These are phyloP conservation scores for Eupithecia dodoneata DNA, from an alignment of 2,888 invertebrate genomes.

Conservation along the genomic window DNA sequence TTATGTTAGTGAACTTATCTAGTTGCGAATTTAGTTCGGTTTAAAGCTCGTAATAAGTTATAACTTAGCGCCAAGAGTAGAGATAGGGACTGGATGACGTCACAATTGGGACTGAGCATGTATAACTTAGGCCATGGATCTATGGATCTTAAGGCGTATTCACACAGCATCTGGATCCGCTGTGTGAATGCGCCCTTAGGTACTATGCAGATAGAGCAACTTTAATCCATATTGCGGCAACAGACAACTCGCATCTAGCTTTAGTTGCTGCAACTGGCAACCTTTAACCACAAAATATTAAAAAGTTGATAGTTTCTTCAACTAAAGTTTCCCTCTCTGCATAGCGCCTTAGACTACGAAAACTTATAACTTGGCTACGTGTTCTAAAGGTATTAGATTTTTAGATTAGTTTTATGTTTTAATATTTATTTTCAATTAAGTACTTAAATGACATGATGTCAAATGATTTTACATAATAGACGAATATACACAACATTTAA, in stretches of 20 bases:
- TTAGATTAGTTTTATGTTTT: neutral
- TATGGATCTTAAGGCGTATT: neutral
- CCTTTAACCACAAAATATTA: too few relatives aligned
- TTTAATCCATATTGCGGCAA: too few relatives aligned
- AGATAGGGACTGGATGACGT: neutral
- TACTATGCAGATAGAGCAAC: too few relatives aligned
- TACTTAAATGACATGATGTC: neutral
- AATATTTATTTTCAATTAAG: neutral
- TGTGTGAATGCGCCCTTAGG: too few relatives aligned
- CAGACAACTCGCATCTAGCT: too few relatives aligned
- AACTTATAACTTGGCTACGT: neutral
- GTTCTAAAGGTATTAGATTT: neutral
- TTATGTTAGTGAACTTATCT: slow-evolving; percentile 44
- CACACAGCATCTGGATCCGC: too few relatives aligned
- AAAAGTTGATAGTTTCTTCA: too few relatives aligned
- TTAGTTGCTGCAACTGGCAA: too few relatives aligned
- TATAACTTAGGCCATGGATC: neutral
- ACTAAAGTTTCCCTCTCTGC: too few relatives aligned
- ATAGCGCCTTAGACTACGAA: neutral
- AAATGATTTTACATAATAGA: too few relatives aligned
- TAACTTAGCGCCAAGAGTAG: slow-evolving; percentile 16
- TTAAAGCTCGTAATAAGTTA: slow-evolving; percentile 21
- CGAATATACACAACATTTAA: too few relatives aligned
- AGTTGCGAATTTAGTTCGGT: slow-evolving; percentile 36
- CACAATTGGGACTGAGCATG: neutral